Conservation (phyloP, 2,113 vertebrate species). For the Sylvia atricapilla region DNA sequence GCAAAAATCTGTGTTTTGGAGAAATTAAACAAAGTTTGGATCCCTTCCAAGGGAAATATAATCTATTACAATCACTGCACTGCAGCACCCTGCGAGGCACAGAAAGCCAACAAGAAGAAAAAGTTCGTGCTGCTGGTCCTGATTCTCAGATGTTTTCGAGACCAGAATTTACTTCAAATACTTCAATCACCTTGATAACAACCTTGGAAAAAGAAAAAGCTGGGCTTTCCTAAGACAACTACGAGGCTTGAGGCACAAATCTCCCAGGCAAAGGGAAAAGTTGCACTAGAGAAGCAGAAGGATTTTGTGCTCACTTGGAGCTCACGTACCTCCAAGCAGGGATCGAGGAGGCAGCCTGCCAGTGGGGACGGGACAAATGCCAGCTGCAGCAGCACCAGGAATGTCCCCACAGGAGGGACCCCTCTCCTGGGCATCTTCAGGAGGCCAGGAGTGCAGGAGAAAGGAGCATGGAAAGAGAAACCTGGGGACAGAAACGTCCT, state of each 20-base stretch:
- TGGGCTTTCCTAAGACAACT: not conserved
- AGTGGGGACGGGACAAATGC: not conserved
- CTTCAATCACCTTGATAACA: not conserved
- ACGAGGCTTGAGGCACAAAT: not conserved
- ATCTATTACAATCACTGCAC: not conserved
- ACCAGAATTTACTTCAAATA: not conserved
- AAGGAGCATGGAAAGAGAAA: not conserved
- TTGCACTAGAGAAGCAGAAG: not conserved
- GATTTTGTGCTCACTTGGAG: not conserved
- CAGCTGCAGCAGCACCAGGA: conserved; percentile 14
- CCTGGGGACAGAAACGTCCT: not conserved
- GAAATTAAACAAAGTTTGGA: not conserved
- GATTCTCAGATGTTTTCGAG: not conserved
- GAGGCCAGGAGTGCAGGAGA: not conserved
- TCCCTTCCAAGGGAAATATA: not conserved
- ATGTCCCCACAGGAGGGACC: not conserved
- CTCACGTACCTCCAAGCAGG: conserved; percentile 70
- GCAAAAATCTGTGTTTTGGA: not conserved
- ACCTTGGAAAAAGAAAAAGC: not conserved
- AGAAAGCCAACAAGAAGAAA: not conserved
- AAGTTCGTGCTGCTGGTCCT: not conserved
- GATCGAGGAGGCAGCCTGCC: not conserved
- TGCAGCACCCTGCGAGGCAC: not conserved
- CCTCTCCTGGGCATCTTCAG: conserved; percentile 43
- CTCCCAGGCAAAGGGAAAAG: not conserved